Evolutionary conservation across 30 jellyfish, hydroid and myxozoan species (phyloP).

Genomic region (Catostylus mosaicus): DNA sequence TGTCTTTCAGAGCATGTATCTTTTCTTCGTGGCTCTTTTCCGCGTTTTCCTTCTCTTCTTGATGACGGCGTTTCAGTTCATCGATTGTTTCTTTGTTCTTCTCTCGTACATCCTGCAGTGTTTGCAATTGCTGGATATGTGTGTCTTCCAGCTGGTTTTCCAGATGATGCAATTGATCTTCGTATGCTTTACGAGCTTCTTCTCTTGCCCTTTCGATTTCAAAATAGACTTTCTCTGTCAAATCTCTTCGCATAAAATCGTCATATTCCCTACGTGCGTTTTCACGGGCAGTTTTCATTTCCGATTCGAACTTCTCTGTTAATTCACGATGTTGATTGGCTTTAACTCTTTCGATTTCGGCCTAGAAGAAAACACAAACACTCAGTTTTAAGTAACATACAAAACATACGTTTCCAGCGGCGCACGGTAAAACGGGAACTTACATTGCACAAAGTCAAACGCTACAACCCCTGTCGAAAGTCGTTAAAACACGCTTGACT

Average conservation of each 20-base stretch:
- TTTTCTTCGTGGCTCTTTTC: constrained; percentile 27
- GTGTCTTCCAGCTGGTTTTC: constrained; percentile 57
- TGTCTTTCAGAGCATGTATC: constrained; percentile 17
- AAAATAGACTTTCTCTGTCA: constrained; percentile 16
- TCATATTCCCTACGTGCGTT: constrained; percentile 48
- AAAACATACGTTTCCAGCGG: background rate
- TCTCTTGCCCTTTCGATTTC: constrained; percentile 47
- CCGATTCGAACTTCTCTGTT: constrained; percentile 28
- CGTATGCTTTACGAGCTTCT: constrained; percentile 28
- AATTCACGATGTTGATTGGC: constrained; percentile 39
- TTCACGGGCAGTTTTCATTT: constrained; percentile 28
- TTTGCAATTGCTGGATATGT: constrained; percentile 61
- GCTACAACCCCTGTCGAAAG: too few species aligned
- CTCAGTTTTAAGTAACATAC: background rate
- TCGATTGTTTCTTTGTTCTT: constrained; percentile 39
- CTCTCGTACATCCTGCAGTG: constrained; percentile 45
- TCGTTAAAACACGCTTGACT: too few species aligned
- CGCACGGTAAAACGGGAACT: background rate
- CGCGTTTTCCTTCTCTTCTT: constrained; percentile 39
- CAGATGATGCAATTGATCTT: constrained; percentile 28
- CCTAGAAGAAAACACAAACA: constrained; percentile 15
- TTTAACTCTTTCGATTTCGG: constrained; percentile 55
- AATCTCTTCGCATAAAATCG: constrained; percentile 31
- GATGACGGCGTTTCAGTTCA: constrained; percentile 49
- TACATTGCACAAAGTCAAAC: too few species aligned